phyloP scores from a whole-genome alignment of 2,888 invertebrate genomes.

The Caenorhabditis uteleia region DNA sequence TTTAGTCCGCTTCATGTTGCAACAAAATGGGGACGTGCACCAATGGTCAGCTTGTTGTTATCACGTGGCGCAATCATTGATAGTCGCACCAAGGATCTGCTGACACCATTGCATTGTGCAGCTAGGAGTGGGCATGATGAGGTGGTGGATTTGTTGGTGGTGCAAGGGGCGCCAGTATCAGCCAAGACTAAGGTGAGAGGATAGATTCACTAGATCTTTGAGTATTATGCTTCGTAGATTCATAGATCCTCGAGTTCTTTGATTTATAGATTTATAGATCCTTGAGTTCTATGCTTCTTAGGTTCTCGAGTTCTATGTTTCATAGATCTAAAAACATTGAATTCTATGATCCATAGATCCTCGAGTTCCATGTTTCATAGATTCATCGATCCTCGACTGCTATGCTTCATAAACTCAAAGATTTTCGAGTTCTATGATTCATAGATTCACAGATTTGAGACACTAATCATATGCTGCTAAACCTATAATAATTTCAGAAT shows the following conservation, averaged over 20 bases:
- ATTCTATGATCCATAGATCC: background rate
- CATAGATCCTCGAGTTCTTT: too few relatives aligned
- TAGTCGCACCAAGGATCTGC: conserved; percentile 78
- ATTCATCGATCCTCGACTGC: too few relatives aligned
- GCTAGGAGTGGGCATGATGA: conserved; percentile 96
- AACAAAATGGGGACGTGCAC: conserved; percentile 98
- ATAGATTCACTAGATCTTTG: too few relatives aligned
- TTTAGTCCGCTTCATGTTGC: conserved; percentile 88
- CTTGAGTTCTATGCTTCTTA: too few relatives aligned
- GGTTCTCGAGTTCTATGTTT: background rate
- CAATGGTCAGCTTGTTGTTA: conserved; percentile 90
- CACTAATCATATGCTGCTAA: background rate
- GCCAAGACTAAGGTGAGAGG: conserved; percentile 83
- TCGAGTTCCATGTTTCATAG: too few relatives aligned
- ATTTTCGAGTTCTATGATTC: too few relatives aligned
- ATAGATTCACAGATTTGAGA: too few relatives aligned
- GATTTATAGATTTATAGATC: conserved; percentile 70
- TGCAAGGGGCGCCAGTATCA: conserved; percentile 87
- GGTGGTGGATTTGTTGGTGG: conserved; percentile 89
- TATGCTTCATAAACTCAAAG: too few relatives aligned
- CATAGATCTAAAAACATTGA: too few relatives aligned
- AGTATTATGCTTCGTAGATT: too few relatives aligned
- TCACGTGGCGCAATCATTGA: conserved; percentile 94
- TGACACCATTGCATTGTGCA: conserved; percentile 96
- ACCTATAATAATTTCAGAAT: conserved; percentile 71